Conservation (phyloP, 2,888 invertebrate genomes). For the Dicycla oo region DNA sequence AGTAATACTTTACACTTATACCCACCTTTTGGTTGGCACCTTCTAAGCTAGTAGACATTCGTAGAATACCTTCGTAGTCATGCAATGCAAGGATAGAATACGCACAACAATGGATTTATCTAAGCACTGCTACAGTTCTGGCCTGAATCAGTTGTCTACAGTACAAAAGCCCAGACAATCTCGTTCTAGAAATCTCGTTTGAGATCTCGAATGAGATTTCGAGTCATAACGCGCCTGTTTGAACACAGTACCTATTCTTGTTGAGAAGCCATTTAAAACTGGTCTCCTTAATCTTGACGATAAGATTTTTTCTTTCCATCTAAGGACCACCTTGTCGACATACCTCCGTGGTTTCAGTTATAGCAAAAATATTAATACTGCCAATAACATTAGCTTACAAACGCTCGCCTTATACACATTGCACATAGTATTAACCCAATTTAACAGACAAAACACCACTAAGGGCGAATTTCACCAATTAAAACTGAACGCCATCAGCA, state of each 20-base stretch:
- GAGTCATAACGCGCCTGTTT: neutral
- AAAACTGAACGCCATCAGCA: no score
- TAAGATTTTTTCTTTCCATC: neutral
- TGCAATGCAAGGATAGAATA: conserved; percentile 37
- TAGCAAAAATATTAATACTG: neutral
- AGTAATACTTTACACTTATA: conserved; percentile 7
- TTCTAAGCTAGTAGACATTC: conserved; percentile 20
- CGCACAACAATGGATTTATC: conserved; percentile 50
- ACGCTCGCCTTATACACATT: neutral
- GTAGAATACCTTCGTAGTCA: conserved; percentile 23
- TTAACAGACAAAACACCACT: neutral
- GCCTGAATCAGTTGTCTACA: conserved; percentile 55
- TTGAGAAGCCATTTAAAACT: neutral
- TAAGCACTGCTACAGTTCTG: conserved; percentile 17
- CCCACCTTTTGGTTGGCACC: neutral
- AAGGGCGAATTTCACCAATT: no score
- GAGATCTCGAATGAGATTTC: neutral
- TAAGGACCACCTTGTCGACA: neutral
- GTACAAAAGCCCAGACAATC: conserved; percentile 16
- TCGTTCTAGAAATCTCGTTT: neutral
- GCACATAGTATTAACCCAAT: neutral
- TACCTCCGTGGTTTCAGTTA: neutral
- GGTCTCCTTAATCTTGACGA: neutral
- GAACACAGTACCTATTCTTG: neutral
- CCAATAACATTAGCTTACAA: neutral